Percentiles rank a stretch among this genome's conserved stretches.
phyloP scores from a whole-genome alignment of 2,113 vertebrate genomes.

The Hirundichthys speculiger region DNA sequence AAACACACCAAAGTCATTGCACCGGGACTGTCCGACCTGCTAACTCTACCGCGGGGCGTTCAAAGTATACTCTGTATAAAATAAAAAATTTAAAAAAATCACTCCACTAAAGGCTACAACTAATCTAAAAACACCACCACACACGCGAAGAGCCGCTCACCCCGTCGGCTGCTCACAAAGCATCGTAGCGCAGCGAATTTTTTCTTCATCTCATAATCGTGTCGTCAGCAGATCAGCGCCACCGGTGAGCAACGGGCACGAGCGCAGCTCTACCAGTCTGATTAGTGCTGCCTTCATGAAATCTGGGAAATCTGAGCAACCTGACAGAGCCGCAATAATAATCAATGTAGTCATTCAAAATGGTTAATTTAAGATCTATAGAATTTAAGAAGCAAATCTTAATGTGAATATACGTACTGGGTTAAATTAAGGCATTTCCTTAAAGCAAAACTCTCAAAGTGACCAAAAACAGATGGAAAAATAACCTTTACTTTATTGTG shows the following conservation, averaged over 20 bases:
- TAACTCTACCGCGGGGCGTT: slow-evolving; percentile 9
- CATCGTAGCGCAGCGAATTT: slow-evolving; percentile 39
- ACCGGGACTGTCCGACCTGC: slow-evolving; percentile 3
- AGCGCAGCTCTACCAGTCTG: not conserved
- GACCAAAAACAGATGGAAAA: no score
- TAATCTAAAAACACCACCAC: slow-evolving; percentile 45
- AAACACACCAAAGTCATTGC: slow-evolving; percentile 56
- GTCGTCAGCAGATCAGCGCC: slow-evolving; percentile 11
- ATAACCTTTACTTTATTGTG: no score
- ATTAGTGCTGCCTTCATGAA: slow-evolving; percentile 40
- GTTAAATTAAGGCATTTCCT: no score
- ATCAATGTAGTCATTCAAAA: no score
- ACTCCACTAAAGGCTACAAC: slow-evolving; percentile 18
- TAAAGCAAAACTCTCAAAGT: no score
- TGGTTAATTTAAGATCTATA: no score
- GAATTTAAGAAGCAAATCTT: no score
- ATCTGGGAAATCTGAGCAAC: not conserved
- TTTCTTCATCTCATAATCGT: slow-evolving; percentile 34
- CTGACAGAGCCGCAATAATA: no score
- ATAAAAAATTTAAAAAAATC: not conserved
- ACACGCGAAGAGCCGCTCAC: slow-evolving; percentile 40
- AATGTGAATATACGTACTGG: no score
- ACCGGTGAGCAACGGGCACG: not conserved
- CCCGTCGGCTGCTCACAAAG: slow-evolving; percentile 28
- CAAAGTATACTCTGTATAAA: not conserved